Base-by-base conservation (phyloP, 2,797 vertebrate genomes). In the Hippoglossus hippoglossus region DNA sequence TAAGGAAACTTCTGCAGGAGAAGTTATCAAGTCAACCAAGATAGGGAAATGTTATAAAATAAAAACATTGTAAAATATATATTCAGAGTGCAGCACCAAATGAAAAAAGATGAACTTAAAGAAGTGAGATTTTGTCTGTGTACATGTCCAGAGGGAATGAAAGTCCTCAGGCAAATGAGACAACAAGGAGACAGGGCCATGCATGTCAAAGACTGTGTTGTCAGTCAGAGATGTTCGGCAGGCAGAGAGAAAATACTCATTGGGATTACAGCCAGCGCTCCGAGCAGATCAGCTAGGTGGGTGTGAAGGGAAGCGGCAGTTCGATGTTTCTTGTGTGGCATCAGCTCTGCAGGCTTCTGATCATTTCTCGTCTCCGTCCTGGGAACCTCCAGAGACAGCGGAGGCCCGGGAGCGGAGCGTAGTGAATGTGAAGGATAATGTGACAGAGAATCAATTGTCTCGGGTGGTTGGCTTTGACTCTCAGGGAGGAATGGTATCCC, bases 261-360 rank as follows among this genome's bases (percentile, higher is more conserved):
- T 73, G 80, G 83, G 75, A 85, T 77, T 83, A 74, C 65, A 82
- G 59, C 50, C 63, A 68, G 41, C 22, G 4, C 68, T 72, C 28
- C 49, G 39, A 73, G 67, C 73, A 77, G 61, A 83, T 81, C 65
- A 73, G 56, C 66, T 12, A 18, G 63, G 68, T 80, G 75, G 50
- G 77, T 52, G 62, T 36, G 62, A 75, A 77, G 47, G 60, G 61
- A 71, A 67, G 60, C 44, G 50, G 12, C 56, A 46, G 49, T 71
- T 78, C 39, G 5, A 3, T n/a, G 44, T 66, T 75, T 63, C 54
- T 54, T 59, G 19, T 75, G 60, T 64, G 60, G 62, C 63, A 28
- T 73, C 63, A 62, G 63, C 57, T 61, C 57, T 54, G 71, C 57
- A 60, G 56, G 55, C 50, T 53, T 86, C 52, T 61, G 80, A 80